Base-by-base conservation (phyloP, 1,140 invertebrate species). In the Heliconius congener region DNA sequence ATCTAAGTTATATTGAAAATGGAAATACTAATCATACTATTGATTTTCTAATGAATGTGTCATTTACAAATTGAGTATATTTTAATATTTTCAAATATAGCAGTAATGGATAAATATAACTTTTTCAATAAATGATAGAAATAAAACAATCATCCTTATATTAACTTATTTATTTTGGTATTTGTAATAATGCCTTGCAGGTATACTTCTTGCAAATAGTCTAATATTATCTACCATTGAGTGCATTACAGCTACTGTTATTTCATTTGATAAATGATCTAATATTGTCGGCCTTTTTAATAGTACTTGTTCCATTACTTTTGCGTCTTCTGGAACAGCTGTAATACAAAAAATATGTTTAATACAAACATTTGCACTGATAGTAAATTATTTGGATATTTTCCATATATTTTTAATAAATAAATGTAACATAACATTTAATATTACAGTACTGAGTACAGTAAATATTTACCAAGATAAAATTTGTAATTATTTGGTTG, bases 221-320 rank as follows among this genome's bases (percentile, higher is more conserved):
- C 90, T 90, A 76, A 93, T 90, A 73, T 94, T 94, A 76, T 94
- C 92, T 18, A 93, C 86, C 13, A 94, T 81, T 16, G 83, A 71
- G 82, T 93, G 90, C 91, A 94, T 93, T 75, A 93, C 39, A 18
- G 90, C 85, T 77, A 87, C 79, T 1, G 88, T 90, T 46, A 94
- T 88, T 88, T 94, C 93, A 84, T 91, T 90, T 52, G 90, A 83
- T 34, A 94, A 74, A 77, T 92, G 87, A 30, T 94, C 93, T 71
- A 94, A 55, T 18, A 93, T 80, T 13, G 90, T 82, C 72, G 81
- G 84, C 74, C 83, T 91, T 1, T 80, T 52, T 71, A 85, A 78
- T 30, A 94, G 70, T 16, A 86, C 78, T 81, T 88, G 66, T 55
- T 87, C 83, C 73, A 94, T 88, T 9, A 79, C 79, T 23, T 50